Percentiles rank a stretch among this genome's conserved stretches.
phyloP scores from a whole-genome alignment of 2,113 vertebrate species.

The Spheniscus mendiculus region DNA sequence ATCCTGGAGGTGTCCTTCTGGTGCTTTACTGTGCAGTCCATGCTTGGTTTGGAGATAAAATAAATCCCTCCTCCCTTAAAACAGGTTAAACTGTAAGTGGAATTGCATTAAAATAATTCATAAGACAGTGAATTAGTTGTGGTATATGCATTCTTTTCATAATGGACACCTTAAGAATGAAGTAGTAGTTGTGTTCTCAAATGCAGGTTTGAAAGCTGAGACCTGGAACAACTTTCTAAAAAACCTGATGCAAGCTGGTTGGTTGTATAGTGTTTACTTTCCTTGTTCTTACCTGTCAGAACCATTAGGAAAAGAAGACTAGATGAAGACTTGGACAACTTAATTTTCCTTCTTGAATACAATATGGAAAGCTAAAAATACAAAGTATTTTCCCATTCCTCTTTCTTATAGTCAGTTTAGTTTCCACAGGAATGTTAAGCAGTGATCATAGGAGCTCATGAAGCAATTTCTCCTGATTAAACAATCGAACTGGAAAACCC shows the following conservation, averaged over 20 bases:
- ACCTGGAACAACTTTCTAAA: neutral
- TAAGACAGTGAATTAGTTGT: neutral
- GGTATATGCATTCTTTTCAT: neutral
- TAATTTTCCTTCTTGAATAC: neutral
- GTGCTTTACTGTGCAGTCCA: neutral
- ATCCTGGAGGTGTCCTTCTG: neutral
- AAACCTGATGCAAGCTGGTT: neutral
- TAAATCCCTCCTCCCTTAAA: neutral
- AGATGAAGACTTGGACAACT: neutral
- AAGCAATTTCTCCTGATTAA: neutral
- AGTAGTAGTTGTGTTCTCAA: neutral
- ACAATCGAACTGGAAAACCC: neutral
- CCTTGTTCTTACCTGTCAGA: neutral
- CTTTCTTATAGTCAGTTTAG: neutral
- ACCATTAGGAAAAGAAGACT: neutral
- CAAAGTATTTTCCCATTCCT: neutral
- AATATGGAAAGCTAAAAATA: neutral
- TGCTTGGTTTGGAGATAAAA: neutral
- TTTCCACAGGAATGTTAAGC: neutral
- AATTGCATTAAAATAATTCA: neutral
- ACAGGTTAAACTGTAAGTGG: neutral
- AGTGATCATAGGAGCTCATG: neutral
- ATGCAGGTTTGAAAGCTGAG: neutral
- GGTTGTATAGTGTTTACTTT: neutral
- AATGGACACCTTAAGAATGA: neutral